Evolutionary conservation across 2,888 invertebrate species (phyloP), one percentile per base, ranked within the genome.

Genomic region (Neuroscelio doddi): DNA sequence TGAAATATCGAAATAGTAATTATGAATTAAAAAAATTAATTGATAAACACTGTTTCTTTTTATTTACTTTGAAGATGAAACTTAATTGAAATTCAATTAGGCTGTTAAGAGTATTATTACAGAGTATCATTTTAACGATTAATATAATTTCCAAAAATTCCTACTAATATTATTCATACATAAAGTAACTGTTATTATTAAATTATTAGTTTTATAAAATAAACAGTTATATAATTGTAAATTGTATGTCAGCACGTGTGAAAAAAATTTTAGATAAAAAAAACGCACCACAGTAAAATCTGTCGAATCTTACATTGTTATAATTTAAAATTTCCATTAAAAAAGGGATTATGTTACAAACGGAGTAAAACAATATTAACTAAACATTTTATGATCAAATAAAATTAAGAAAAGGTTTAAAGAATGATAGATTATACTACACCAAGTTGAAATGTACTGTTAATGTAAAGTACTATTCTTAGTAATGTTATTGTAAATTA

Each of bases 391-490:
- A n/a, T n/a, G n/a, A n/a, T n/a, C n/a, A n/a, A n/a, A n/a, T n/a
- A n/a, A n/a, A 8, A 4, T 26, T 7, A 26, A 26, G 8, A 26
- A 26, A 8, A 26, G 4, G 26, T 26, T 26, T 26, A 26, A 51
- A 9, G 39, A 38, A 49, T 32, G 29, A 61, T 55, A 45, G 56
- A 49, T 62, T 62, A 46, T 62, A 62, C 55, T 44, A 56, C 56
- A 56, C 46, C 46, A 45, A 49, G 51, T 51, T 56, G 47, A 51
- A 63, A 56, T 45, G 50, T 50, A 55, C 55, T 38, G 51, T 55
- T 63, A 63, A 41, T 49, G 16, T 63, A 51, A 57, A 52, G 38
- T 32, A 56, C 51, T 63, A 57, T 57, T 58, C 57, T 64, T 42
- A 64, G 47, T 58, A 57, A 52, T 44, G 56, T 56, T 56, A 63